phyloP scores from a whole-genome alignment of 37 sponge, comb jelly and placozoan genomes.

The Aplysina aerophoba region DNA sequence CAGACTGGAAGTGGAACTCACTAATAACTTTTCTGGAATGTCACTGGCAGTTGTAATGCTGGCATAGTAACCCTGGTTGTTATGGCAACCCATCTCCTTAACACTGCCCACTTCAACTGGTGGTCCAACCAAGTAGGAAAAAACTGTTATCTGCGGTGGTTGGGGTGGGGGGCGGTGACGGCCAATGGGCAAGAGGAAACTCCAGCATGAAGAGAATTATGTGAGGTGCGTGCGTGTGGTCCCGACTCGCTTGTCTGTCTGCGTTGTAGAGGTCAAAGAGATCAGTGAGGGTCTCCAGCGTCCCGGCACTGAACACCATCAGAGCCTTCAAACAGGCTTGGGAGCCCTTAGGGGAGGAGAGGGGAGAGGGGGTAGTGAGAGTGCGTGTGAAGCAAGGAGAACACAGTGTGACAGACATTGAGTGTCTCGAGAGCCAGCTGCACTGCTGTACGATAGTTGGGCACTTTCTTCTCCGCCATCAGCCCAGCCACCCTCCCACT shows the following conservation, averaged over 20 bases:
- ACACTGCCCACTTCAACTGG: slow-evolving; percentile 23
- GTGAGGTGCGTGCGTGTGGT: too few species aligned
- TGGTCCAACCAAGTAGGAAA: slow-evolving; percentile 10
- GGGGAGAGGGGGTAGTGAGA: background rate
- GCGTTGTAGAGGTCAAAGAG: background rate
- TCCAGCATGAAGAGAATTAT: too few species aligned
- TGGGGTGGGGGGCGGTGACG: too few species aligned
- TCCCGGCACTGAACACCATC: slow-evolving; percentile 10
- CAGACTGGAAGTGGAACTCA: background rate
- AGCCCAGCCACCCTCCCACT: background rate
- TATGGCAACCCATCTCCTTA: slow-evolving; percentile 26
- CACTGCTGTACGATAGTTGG: background rate
- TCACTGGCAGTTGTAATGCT: background rate
- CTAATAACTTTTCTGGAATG: slow-evolving; percentile 10
- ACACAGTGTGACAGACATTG: slow-evolving; percentile 1
- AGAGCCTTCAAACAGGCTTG: background rate
- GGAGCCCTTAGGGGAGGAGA: background rate
- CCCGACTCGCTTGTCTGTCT: background rate
- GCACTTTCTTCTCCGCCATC: background rate
- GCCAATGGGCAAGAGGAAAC: too few species aligned
- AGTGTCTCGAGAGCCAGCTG: background rate
- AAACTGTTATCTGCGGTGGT: background rate
- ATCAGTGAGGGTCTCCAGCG: background rate
- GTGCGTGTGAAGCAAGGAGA: background rate
- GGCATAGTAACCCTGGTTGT: slow-evolving; percentile 29